Conservation (phyloP, 2,888 invertebrate species). For the Agonopterix alstromeriana region DNA sequence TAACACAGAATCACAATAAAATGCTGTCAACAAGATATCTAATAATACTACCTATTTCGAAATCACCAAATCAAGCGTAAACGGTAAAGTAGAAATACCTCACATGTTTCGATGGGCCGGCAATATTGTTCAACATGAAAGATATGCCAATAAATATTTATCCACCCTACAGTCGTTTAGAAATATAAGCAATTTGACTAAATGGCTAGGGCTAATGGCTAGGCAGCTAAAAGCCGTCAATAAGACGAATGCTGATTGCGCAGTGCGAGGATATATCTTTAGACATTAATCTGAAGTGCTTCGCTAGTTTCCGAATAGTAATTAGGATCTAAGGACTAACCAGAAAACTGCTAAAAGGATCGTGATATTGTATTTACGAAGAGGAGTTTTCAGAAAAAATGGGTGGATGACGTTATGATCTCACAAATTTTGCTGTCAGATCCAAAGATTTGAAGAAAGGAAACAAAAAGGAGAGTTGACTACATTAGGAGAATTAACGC, state of each 20-base stretch:
- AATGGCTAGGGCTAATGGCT: conserved; percentile 11
- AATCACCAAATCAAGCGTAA: conserved; percentile 36
- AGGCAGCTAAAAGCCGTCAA: conserved; percentile 1
- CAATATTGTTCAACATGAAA: conserved; percentile 39
- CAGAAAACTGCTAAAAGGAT: no score
- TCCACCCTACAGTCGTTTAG: neutral
- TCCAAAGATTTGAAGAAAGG: no score
- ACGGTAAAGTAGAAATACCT: conserved; percentile 55
- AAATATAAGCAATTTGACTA: conserved; percentile 17
- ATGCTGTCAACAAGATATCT: no score
- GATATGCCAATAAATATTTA: conserved; percentile 39
- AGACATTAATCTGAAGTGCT: conserved; percentile 1
- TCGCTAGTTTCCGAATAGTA: neutral
- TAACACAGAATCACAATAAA: no score
- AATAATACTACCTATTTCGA: conserved; percentile 9
- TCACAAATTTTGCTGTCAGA: no score
- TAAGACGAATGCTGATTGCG: conserved; percentile 1
- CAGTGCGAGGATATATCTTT: conserved; percentile 1
- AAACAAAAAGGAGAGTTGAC: no score
- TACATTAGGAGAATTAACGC: no score
- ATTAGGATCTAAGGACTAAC: no score
- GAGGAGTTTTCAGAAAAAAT: no score
- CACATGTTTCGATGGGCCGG: conserved; percentile 35
- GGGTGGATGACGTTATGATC: no score
- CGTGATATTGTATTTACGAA: no score